Evolutionary conservation across 2,888 invertebrate genomes (phyloP).

Genomic region (Dichetophora obliterata): DNA sequence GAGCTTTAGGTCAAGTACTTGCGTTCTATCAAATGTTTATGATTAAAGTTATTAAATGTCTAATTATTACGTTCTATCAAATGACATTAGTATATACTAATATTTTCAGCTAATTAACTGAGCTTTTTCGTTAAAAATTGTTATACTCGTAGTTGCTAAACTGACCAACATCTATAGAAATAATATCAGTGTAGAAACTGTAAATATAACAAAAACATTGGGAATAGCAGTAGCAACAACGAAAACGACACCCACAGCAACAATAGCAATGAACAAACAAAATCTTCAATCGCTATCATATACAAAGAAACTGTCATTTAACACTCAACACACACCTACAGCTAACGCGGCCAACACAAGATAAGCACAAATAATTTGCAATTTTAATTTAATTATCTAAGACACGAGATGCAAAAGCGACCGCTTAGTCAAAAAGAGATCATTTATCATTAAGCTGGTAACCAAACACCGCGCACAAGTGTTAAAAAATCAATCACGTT

Average conservation of each 20-base stretch:
- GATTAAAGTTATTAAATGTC: too few species aligned
- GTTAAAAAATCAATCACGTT: neutral
- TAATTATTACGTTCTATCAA: too few species aligned
- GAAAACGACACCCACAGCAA: conserved; percentile 44
- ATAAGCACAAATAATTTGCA: neutral
- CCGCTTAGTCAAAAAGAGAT: neutral
- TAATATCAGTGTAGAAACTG: neutral
- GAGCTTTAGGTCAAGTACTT: too few species aligned
- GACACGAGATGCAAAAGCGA: neutral
- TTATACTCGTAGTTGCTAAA: too few species aligned
- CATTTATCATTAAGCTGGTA: neutral
- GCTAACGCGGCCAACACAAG: neutral
- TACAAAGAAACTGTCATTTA: neutral
- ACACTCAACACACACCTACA: neutral
- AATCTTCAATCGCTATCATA: neutral
- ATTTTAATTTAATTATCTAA: neutral
- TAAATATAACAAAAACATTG: conserved; percentile 27
- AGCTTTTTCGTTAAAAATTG: too few species aligned
- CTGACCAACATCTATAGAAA: too few species aligned
- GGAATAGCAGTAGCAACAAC: too few species aligned
- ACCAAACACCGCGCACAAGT: neutral
- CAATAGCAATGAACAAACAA: neutral
- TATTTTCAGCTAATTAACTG: too few species aligned
- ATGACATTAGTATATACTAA: too few species aligned
- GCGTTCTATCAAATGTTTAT: too few species aligned